These are phyloP conservation scores for Lasioglossum vierecki DNA, from an alignment of 2,888 invertebrate genomes.

Conservation along the genomic window DNA sequence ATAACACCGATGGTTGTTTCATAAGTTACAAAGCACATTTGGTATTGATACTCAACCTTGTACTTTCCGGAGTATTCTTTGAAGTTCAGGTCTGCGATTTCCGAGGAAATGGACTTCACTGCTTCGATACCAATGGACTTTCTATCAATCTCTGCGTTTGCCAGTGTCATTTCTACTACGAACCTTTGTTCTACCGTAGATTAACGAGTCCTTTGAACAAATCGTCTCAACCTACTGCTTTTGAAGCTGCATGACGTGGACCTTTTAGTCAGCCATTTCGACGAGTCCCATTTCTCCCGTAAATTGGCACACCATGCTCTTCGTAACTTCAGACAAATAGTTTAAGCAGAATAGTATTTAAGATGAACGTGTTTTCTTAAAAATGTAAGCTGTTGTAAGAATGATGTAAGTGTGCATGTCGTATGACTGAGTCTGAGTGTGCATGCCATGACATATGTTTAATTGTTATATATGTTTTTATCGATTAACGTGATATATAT, in stretches of 20 bases:
- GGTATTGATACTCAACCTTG: background rate
- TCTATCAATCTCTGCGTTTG: background rate
- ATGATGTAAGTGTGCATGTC: too few relatives aligned
- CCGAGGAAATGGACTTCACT: background rate
- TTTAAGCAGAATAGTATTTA: background rate
- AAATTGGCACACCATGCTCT: background rate
- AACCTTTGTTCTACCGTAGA: conserved; percentile 6
- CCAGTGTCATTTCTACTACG: background rate
- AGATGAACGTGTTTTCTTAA: background rate
- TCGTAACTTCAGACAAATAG: background rate
- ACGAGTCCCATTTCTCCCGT: background rate
- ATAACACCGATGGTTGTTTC: background rate
- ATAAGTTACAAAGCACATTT: background rate
- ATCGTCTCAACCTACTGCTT: background rate
- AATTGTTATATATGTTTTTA: too few relatives aligned
- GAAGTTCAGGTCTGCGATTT: background rate
- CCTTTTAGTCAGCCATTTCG: too few relatives aligned
- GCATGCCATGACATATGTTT: too few relatives aligned
- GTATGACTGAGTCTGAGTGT: too few relatives aligned
- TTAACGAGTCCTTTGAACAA: conserved; percentile 10
- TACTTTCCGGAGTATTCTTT: background rate
- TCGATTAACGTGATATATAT: too few relatives aligned
- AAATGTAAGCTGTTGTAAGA: too few relatives aligned
- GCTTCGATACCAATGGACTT: background rate
- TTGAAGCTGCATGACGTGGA: background rate